These are phyloP conservation scores for Ambastaia sidthimunki DNA, from an alignment of 2,797 vertebrate species.

Conservation along the genomic window DNA sequence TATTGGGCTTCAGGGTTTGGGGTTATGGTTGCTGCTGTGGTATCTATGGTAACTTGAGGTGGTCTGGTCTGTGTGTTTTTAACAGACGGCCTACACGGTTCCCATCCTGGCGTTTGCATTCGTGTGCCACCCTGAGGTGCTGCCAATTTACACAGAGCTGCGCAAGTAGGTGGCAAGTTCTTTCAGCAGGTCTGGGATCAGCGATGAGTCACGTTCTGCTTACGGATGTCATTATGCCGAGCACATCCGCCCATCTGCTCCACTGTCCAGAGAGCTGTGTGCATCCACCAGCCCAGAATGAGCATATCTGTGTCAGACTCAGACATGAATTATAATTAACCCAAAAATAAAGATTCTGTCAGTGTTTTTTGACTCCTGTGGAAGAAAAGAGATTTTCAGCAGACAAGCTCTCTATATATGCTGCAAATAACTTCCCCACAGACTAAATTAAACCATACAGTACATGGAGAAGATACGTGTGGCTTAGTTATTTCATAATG, in stretches of 20 bases:
- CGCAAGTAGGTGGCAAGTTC: constrained; percentile 86
- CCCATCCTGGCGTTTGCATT: constrained; percentile 99
- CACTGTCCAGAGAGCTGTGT: constrained; percentile 12
- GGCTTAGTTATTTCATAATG: no score
- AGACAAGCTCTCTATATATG: no score
- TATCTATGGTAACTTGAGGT: constrained; percentile 75
- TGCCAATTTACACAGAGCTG: constrained; percentile 97
- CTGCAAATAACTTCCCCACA: no score
- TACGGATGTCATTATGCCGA: constrained; percentile 49
- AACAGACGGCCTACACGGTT: constrained; percentile 96
- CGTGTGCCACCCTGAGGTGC: constrained; percentile 89
- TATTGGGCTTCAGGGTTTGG: constrained; percentile 70
- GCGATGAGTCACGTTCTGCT: constrained; percentile 31
- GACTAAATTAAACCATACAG: no score
- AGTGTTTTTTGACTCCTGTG: no score
- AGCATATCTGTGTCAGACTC: background rate
- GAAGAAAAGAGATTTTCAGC: no score
- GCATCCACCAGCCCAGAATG: constrained; percentile 12
- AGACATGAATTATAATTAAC: no score
- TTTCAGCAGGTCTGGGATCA: no score
- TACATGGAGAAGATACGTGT: no score
- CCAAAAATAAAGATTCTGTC: no score
- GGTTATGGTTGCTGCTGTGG: constrained; percentile 68
- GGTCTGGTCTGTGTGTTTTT: constrained; percentile 68
- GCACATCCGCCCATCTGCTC: constrained; percentile 3